phyloP scores from a whole-genome alignment of 1,140 invertebrate species.

The Drosophila navojoa region DNA sequence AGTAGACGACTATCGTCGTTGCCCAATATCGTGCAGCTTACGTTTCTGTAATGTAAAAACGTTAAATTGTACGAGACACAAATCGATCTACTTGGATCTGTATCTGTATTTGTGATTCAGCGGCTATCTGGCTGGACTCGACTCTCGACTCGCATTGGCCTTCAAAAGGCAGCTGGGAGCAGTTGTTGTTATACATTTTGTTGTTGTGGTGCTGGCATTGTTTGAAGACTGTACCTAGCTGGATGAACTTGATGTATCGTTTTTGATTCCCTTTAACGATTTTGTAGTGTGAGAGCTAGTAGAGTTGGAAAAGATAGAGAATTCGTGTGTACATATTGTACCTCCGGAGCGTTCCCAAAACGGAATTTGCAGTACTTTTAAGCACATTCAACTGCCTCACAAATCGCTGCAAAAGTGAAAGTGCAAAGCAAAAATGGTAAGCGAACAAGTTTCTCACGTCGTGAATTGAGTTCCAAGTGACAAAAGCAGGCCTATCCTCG shows the following conservation, averaged over 20 bases:
- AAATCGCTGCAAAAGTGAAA: slow-evolving; percentile 63
- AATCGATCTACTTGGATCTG: slow-evolving; percentile 35
- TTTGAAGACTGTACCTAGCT: slow-evolving; percentile 40
- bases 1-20: slow-evolving; percentile 10
- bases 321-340: slow-evolving; percentile 6
- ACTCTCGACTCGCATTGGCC: slow-evolving; percentile 6
- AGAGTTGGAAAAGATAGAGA: slow-evolving; percentile 23
- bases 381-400: slow-evolving; percentile 44
- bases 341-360: slow-evolving; percentile 18
- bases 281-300: slow-evolving; percentile 49
- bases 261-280: slow-evolving; percentile 80
- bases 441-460: slow-evolving; percentile 56
- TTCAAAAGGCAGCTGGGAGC: neutral
- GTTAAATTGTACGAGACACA: slow-evolving; percentile 43
- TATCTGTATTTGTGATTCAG: slow-evolving; percentile 24
- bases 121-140: neutral
- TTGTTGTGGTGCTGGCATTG: slow-evolving; percentile 50
- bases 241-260: slow-evolving; percentile 81
- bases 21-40: slow-evolving; percentile 26
- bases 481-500: neutral
- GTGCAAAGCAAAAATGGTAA: slow-evolving; percentile 33
- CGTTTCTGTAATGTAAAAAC: slow-evolving; percentile 67
- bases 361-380: neutral
- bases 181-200: slow-evolving; percentile 23
- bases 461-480: slow-evolving; percentile 18